Base-by-base conservation (phyloP, 2,113 vertebrate genomes). In the Chloebia gouldiae region DNA sequence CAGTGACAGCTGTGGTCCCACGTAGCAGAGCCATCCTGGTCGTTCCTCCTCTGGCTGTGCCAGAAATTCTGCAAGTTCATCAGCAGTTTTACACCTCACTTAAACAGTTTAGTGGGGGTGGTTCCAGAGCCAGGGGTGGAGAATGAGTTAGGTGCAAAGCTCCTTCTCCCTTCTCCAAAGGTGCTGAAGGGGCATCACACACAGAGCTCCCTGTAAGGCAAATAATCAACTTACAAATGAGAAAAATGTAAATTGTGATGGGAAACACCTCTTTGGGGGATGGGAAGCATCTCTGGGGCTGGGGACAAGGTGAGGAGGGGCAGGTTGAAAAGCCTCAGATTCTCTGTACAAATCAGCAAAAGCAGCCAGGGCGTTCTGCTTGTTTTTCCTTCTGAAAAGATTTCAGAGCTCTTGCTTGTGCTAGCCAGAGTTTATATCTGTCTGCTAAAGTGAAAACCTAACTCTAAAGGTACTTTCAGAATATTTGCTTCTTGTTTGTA, bases 1-100 rank as follows among this genome's bases (percentile, higher is more conserved):
- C 69, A 81, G 68, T 18, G 68, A 33, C 28, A 19, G 68, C 53
- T 65, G 63, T 6, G 1, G 20, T 37, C 40, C 23, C 56, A 7
- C 0, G 0, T 0, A 13, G 51, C 44, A 15, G 13, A 86, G 30
- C 39, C 72, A 35, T 13, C 22, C 49, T 47, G 28, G 3, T 31
- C 4, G 0, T 53, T 88, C 78, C 37, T 64, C 23, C 53, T 47
- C 49, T 13, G 54, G 5, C 1, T 33, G 6, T 9, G 68, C 13
- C 44, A 61, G 45, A 37, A 72, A 53, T 72, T 40, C 59, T 69
- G 40, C 25, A 7, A 15, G 22, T 69, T 49, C 11, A 1, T 39
- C 70, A 12, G 14, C 27, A 45, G 12, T 23, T 75, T 73, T 39
- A 70, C 63, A 86, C 28, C 56, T 24, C 30, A n/a, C 7, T 10